Percentiles rank a stretch among this genome's conserved stretches.
phyloP scores from a whole-genome alignment of 2,888 invertebrate genomes.

The Syrphus vitripennis region DNA sequence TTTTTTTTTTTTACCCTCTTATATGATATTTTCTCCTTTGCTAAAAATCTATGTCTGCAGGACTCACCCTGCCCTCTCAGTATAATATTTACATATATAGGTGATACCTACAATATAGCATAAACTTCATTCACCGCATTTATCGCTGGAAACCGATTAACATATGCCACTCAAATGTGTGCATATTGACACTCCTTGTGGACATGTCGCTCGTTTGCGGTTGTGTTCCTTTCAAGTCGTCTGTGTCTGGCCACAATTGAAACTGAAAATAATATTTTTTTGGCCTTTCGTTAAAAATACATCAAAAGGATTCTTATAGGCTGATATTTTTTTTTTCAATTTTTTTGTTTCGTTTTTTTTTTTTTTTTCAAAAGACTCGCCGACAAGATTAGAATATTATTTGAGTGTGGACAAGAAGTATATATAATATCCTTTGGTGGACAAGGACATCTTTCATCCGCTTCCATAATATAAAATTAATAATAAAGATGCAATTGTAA shows the following conservation, averaged over 20 bases:
- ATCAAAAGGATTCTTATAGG: constrained; percentile 55
- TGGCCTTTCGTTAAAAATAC: constrained; percentile 67
- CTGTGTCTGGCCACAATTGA: constrained; percentile 61
- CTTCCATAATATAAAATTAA: constrained; percentile 61
- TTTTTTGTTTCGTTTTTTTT: neutral
- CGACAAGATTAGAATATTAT: constrained; percentile 43
- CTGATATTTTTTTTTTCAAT: neutral
- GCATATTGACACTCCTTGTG: constrained; percentile 65
- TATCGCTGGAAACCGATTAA: constrained; percentile 53
- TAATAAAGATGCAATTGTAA: constrained; percentile 57
- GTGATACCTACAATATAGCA: neutral
- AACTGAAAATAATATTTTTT: constrained; percentile 55
- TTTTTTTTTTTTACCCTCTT: constrained; percentile 21
- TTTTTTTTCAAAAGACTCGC: constrained; percentile 15
- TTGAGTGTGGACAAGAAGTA: constrained; percentile 45
- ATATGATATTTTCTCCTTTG: neutral
- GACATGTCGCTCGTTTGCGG: constrained; percentile 55
- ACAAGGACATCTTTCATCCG: constrained; percentile 24
- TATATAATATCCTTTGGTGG: constrained; percentile 30
- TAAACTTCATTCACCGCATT: constrained; percentile 47
- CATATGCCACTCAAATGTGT: constrained; percentile 67
- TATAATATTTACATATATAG: neutral
- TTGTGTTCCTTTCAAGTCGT: constrained; percentile 55
- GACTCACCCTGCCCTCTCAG: constrained; percentile 9
- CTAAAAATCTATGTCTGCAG: constrained; percentile 14